Evolutionary conservation across 2,113 vertebrate species (phyloP).

Genomic region (Oryzias celebensis): DNA sequence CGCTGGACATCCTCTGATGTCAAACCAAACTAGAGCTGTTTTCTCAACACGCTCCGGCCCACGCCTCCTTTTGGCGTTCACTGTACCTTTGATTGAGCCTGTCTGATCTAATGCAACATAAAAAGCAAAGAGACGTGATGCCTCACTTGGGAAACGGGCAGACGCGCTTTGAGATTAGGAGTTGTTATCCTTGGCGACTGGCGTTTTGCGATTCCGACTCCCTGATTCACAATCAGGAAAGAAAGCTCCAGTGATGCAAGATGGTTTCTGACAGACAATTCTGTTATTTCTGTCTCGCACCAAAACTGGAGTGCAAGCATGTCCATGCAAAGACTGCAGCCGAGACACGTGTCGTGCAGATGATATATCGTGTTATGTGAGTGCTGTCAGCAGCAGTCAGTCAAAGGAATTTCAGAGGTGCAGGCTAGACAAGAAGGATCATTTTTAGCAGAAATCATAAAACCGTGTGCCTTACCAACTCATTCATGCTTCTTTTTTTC

Average conservation of each 20-base stretch:
- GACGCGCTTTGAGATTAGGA: constrained; percentile 65
- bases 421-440: constrained; percentile 19
- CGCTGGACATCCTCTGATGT: constrained; percentile 54
- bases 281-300: constrained; percentile 12
- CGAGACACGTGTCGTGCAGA: constrained; percentile 23
- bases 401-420: constrained; percentile 22
- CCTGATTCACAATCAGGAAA: constrained; percentile 54
- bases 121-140: constrained; percentile 41
- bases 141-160: constrained; percentile 42
- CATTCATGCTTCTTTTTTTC: constrained; percentile 33
- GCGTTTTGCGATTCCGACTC: constrained; percentile 27
- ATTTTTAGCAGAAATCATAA: neutral
- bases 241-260: constrained; percentile 20
- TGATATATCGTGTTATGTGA: constrained; percentile 18
- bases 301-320: constrained; percentile 20
- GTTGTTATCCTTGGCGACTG: constrained; percentile 66
- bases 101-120: constrained; percentile 65
- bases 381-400: constrained; percentile 22
- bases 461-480: no score
- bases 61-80: constrained; percentile 43
- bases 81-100: constrained; percentile 58
- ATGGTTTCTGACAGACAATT: constrained; percentile 36
- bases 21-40: constrained; percentile 50
- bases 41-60: constrained; percentile 34
- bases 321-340: constrained; percentile 18